Evolutionary conservation across 2,113 vertebrate species (phyloP).

Genomic region (Entelurus aequoreus): DNA sequence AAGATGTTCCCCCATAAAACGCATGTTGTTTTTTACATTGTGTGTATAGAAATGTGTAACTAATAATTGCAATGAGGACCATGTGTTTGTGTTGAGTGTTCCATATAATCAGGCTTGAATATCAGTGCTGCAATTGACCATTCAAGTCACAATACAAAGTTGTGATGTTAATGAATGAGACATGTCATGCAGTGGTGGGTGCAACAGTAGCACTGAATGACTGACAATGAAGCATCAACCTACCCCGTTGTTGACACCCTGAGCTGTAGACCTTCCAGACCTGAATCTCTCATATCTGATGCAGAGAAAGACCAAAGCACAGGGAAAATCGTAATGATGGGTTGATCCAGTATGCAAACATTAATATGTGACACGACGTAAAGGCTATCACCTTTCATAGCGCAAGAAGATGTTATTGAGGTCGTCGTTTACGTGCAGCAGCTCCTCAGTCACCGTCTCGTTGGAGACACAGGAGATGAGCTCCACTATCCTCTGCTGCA

Average conservation of each 20-base stretch:
- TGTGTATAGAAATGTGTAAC: background rate
- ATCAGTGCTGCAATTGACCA: slow-evolving; percentile 17
- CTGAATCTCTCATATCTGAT: slow-evolving; percentile 89
- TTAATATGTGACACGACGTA: no score
- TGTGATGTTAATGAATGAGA: background rate
- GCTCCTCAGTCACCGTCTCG: slow-evolving; percentile 92
- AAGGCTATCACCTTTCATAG: slow-evolving; percentile 81
- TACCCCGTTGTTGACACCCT: slow-evolving; percentile 89
- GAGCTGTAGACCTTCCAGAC: slow-evolving; percentile 78
- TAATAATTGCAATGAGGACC: background rate
- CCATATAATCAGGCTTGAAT: slow-evolving; percentile 21
- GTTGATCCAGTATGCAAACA: background rate
- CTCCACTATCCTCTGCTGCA: slow-evolving; percentile 95
- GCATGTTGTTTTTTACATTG: no score
- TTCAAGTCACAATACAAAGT: slow-evolving; percentile 21
- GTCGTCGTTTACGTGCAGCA: slow-evolving; percentile 94
- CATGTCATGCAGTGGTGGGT: background rate
- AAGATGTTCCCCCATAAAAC: no score
- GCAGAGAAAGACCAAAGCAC: background rate
- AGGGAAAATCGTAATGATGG: background rate
- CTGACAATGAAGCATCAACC: slow-evolving; percentile 47
- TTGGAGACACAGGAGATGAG: slow-evolving; percentile 93
- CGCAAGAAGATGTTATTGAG: slow-evolving; percentile 96
- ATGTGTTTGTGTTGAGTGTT: slow-evolving; percentile 7
- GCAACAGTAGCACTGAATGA: slow-evolving; percentile 3